Evolutionary conservation across 2,888 invertebrate species (phyloP).

Genomic region (Rugalucina vietnamica): DNA sequence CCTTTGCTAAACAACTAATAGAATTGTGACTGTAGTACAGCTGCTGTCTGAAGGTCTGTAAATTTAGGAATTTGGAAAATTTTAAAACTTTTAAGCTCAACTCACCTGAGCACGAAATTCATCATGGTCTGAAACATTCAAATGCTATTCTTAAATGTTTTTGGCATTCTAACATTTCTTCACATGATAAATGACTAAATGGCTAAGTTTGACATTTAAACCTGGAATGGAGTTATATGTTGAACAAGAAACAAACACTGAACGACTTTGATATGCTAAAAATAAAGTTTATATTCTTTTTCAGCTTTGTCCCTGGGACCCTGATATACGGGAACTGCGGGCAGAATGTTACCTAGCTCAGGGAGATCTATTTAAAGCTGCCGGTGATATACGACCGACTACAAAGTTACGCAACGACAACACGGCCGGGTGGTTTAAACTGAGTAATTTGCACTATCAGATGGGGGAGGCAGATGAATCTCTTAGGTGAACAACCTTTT

Average conservation of each 20-base stretch:
- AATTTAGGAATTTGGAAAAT: no score
- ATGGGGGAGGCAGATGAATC: slow-evolving; percentile 96
- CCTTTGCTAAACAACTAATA: slow-evolving; percentile 87
- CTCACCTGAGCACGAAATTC: no score
- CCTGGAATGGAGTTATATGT: no score
- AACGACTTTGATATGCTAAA: no score
- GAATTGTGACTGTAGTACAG: slow-evolving; percentile 88
- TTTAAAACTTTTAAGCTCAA: no score
- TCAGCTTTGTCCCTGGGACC: slow-evolving; percentile 94
- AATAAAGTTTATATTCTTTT: slow-evolving; percentile 55
- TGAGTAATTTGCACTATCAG: slow-evolving; percentile 94
- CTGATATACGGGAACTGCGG: slow-evolving; percentile 91
- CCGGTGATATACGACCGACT: slow-evolving; percentile 94
- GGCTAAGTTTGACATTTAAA: no score
- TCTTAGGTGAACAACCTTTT: slow-evolving; percentile 91
- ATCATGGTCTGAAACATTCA: no score
- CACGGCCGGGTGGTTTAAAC: slow-evolving; percentile 92
- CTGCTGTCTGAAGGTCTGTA: slow-evolving; percentile 87
- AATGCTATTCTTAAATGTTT: no score
- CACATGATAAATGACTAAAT: no score
- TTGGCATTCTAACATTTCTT: no score
- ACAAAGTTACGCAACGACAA: slow-evolving; percentile 96
- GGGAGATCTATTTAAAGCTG: slow-evolving; percentile 88
- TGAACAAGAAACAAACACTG: no score
- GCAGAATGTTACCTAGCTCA: slow-evolving; percentile 91